A percentile compares a stretch with the other conserved stretches of the same genome.
Evolutionary conservation across 2,797 vertebrate genomes (phyloP).

Genomic region (Poeciliopsis presidionis): DNA sequence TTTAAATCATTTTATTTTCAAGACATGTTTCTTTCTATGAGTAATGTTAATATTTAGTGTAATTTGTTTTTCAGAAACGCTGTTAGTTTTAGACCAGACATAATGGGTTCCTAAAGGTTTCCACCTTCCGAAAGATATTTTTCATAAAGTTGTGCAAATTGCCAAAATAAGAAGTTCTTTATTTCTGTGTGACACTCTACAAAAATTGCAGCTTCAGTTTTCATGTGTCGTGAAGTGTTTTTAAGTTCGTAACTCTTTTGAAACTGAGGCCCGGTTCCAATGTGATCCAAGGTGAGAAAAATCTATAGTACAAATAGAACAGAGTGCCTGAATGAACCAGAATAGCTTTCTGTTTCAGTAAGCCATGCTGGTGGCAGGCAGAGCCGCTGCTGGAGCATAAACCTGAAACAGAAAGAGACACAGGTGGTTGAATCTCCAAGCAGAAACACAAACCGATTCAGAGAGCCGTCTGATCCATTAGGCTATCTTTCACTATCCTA

Average conservation of each 20-base stretch:
- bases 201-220: not conserved
- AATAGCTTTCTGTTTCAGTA: not conserved
- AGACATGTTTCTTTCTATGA: not conserved
- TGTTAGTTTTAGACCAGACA: not conserved
- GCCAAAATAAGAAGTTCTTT: not conserved
- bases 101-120: not conserved
- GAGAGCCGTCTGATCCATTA: not conserved
- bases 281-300: not conserved
- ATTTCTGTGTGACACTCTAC: not conserved
- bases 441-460: not conserved
- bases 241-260: not conserved
- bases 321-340: not conserved
- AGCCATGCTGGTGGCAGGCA: not conserved
- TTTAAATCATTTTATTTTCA: not conserved
- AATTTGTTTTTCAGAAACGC: not conserved
- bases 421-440: not conserved
- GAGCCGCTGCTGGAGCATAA: not conserved
- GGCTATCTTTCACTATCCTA: not conserved
- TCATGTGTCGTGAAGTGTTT: not conserved
- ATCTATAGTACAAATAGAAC: not conserved
- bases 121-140: not conserved
- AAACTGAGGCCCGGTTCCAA: not conserved
- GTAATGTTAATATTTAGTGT: not conserved
- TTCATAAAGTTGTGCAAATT: not conserved
- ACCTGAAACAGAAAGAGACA: not conserved